Base-by-base conservation (phyloP, 2,113 vertebrate species). In the Anarrhichthys ocellatus region DNA sequence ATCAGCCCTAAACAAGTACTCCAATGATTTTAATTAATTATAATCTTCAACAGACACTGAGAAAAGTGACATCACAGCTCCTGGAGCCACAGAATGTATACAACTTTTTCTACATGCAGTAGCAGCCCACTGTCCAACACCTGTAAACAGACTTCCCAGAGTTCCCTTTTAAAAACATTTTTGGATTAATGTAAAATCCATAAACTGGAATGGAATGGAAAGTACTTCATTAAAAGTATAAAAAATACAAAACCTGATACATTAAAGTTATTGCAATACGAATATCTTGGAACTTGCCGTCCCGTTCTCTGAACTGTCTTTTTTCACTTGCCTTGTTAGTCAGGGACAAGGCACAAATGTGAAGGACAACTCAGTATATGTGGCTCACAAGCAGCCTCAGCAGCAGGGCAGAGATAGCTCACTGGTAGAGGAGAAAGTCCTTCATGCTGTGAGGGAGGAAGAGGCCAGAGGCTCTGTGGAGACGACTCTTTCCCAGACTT, bases 381-480 rank as follows among this genome's bases (percentile, higher is more conserved):
- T 9, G 13, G 13, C 27, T 38, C 27, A 70, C 13, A 52, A 29
- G 50, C 54, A 32, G n/a, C 36, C 40, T 46, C 5, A 36, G 18
- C 36, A 7, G 14, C 22, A 44, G 9, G 1, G 8, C 15, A 13
- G 22, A 76, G 46, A 68, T 0, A 13, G 59, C 15, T 94, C 94
- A 99, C 63, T 88, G 93, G 88, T 97, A 96, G 2, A 98, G 95
- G 27, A 99, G 94, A 84, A 96, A 99, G 85, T 94, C 94, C 81
- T 96, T 88, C 56, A 99, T 91, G 0, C 91, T 96, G 67, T 93
- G 94, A 4, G 98, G 98, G 66, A 99, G 94, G 58, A 88, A 80
- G 8, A 99, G 96, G 64, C 82, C 91, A 69, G 84, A 93, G 36
- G 96, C 80, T 44, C 82, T 74, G 66, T 94, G 92, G 0, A 96